Base-by-base conservation (phyloP, 30 jellyfish, hydroid and myxozoan genomes). In the Aurelia coerulea region DNA sequence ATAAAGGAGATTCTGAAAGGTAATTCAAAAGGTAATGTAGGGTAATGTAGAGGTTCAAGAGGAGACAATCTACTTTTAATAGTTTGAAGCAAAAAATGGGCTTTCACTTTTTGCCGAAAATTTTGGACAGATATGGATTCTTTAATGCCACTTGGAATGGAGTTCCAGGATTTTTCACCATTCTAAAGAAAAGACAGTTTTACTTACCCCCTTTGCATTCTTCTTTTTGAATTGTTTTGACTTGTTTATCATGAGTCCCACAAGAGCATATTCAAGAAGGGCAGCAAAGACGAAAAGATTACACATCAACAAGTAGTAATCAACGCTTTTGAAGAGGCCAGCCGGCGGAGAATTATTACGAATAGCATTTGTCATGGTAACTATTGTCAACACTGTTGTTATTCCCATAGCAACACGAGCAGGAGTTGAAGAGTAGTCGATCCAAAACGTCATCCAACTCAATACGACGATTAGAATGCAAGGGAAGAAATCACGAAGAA, bases 381-480 rank as follows among this genome's bases (percentile, higher is more conserved):
- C 98, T 8, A 92, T 82, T 15, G 98, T 92, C 17, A 92, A 87
- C n/a, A 92, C 98, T 2, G 98, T 92, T 4, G 98, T 92, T 39
- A 92, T 92, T 53, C 98, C 98, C 86, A 92, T 74, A 54, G 89
- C 96, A 33, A 92, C 98, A 18, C 98, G 96, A 13, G 98, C 98
- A 53, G 98, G 98, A 8, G 98, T 87, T 59, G 96, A 77, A 2
- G 71, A 18, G 77, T 73, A 83, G 76, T 80, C 90, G 23, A 92
- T 82, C 98, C 98, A 92, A 52, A 92, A 92, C 3, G 91, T 82
- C 68, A 92, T 75, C 98, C 98, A 92, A 50, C 96, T 84, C 76
- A 92, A 72, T 32, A 81, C 58, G 78, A 92, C 98, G 62, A 92
- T 87, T 29, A 92, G 81, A 39, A 92, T 86, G 89, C 98, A 92